Base-by-base conservation (phyloP, 2,888 invertebrate species). In the Bembecia ichneumoniformis region DNA sequence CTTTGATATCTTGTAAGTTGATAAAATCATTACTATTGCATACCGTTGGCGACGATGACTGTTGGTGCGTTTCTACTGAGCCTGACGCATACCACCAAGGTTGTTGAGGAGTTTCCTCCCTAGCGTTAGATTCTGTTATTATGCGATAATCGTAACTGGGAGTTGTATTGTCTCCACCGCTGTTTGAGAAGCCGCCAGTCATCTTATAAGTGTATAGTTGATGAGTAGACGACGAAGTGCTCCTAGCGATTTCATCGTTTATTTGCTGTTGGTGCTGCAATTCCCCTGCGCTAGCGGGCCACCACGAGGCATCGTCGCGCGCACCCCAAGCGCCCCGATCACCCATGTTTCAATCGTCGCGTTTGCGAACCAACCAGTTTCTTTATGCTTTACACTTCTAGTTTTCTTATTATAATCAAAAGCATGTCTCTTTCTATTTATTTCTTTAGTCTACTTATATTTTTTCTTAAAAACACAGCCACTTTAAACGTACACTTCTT, bases 181-280 rank as follows among this genome's bases (percentile, higher is more conserved):
- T 80, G 90, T 91, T 82, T 67, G 93, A 91, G 89, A 94, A 94
- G 77, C 93, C 93, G 77, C 93, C 92, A 68, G 94, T 92, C 94
- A 95, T 94, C 90, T 94, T 95, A 80, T 95, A 95, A 56, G 92
- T 92, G 77, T 94, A 94, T 63, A 94, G 88, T 80, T 94, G 94
- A 73, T 94, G 94, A 67, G 88, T 84, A 56, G 88, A 69, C 50
- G 82, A 72, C 17, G 83, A 81, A 52, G 83, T 82, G 55, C 82
- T 84, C 57, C 82, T 74, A 43, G 86, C 83, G 47, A 84, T 81
- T 54, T 86, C 84, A 55, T 87, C 87, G 71, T 82, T 82, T 62
- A 84, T 61, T 72, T 86, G 86, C 47, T 52, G 52, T 48, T 54
- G 57, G 47, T 58, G 59, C 72, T 86, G 86, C 60, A 83, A 68